These are phyloP conservation scores for Chaetodon trifasciatus DNA, from an alignment of 2,797 vertebrate species.

Conservation along the genomic window DNA sequence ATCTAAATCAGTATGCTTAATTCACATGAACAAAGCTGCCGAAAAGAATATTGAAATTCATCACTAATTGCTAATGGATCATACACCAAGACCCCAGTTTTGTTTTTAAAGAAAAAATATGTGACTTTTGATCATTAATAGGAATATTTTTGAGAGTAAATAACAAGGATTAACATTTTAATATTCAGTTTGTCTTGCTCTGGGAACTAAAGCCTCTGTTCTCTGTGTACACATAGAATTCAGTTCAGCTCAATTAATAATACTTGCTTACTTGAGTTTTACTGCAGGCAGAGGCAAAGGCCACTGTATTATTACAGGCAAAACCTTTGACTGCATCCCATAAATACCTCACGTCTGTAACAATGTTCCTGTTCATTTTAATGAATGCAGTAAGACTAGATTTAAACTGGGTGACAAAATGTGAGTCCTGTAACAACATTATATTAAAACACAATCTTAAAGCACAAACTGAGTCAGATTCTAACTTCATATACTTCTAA, in stretches of 20 bases:
- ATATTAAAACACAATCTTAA: neutral
- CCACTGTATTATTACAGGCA: neutral
- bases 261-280: neutral
- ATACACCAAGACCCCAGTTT: neutral
- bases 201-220: neutral
- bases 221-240: neutral
- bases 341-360: neutral
- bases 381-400: neutral
- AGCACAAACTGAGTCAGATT: neutral
- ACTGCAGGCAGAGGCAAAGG: neutral
- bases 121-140: neutral
- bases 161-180: neutral
- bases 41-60: neutral
- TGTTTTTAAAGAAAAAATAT: neutral
- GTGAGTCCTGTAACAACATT: neutral
- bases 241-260: neutral
- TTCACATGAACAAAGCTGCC: neutral
- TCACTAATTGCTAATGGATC: neutral
- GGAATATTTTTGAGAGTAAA: conserved; percentile 1
- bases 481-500: neutral
- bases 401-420: neutral
- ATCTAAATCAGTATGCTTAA: neutral
- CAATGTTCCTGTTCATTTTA: neutral
- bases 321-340: neutral
- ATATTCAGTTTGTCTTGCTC: conserved; percentile 1